Base-by-base conservation (phyloP, 2,888 invertebrate genomes). In the Mythimna vitellina region DNA sequence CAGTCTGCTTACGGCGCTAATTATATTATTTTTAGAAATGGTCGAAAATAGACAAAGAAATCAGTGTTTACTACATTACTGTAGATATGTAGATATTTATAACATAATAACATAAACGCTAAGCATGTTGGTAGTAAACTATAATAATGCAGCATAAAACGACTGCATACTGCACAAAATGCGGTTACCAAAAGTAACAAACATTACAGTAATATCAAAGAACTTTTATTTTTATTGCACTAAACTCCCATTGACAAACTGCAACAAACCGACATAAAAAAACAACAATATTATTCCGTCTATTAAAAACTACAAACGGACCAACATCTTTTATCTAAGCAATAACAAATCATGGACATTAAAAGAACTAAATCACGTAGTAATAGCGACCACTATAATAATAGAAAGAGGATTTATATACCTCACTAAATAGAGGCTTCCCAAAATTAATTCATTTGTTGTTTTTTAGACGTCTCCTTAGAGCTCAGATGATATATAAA, bases 401-500 rank as follows among this genome's bases (percentile, higher is more conserved):
- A 94, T 92, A 92, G 89, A 84, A 74, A 25, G 12, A 73, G 73
- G 75, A 86, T 84, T 85, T 85, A 85, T 82, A 69, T 62, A 79
- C 77, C 73, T 64, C 62, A 65, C 76, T 72, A 76, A 78, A 84
- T 81, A 82, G 75, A 80, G 70, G 76, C 68, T 80, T 80, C 91
- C 89, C 89, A 86, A 91, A 93, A 93, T 93, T 92, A 91, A 92
- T 92, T 90, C 87, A 89, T 90, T 87, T 78, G 77, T 76, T 82
- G 79, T 76, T 82, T 84, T 86, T 51, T 86, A 88, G 80, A 73
- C 82, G 82, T 74, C 83, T 89, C 84, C 87, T 86, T 83, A 80
- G 89, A 87, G 85, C 82, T 71, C 81, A 75, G 83, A 79, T 90
- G 92, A 92, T 93, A 90, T 92, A 93, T 93, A 92, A 94, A 95